A percentile compares a stretch with the other conserved stretches of the same genome.
These are phyloP conservation scores for Campopleginae sp. DNA, from an alignment of 2,888 invertebrate genomes.

Conservation along the genomic window DNA sequence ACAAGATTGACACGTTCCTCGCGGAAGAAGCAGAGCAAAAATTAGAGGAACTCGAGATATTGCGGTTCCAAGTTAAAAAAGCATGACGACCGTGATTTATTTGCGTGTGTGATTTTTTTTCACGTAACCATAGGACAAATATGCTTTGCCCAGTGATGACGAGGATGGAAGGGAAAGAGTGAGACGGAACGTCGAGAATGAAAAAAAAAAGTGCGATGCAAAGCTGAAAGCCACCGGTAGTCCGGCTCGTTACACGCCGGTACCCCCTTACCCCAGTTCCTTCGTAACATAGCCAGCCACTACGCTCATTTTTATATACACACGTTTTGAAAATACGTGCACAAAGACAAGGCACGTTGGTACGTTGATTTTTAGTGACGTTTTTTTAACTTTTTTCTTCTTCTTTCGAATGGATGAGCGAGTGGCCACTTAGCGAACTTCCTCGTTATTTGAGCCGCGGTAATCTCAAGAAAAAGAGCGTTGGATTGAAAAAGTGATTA, in stretches of 20 bases:
- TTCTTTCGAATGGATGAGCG: constrained; percentile 21
- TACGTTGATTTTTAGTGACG: constrained; percentile 39
- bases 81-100: neutral
- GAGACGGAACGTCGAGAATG: constrained; percentile 40
- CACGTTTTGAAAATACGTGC: neutral
- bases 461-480: neutral
- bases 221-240: constrained; percentile 50
- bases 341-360: neutral
- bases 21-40: neutral
- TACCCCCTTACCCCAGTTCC: constrained; percentile 52
- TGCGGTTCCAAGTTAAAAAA: constrained; percentile 2
- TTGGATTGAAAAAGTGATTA: neutral
- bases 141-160: constrained; percentile 62
- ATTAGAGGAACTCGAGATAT: neutral
- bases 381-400: constrained; percentile 13
- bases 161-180: constrained; percentile 37
- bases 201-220: constrained; percentile 28
- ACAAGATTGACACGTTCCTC: neutral
- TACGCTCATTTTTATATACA: constrained; percentile 5
- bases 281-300: constrained; percentile 40
- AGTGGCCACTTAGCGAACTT: constrained; percentile 27
- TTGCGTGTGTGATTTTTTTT: neutral
- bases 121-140: constrained; percentile 16
- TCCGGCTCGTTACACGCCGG: constrained; percentile 59
- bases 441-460: neutral